A percentile compares a stretch with the other conserved stretches of the same genome.
Conservation (phyloP, 1,140 invertebrate species). For the Tribolium madens region DNA sequence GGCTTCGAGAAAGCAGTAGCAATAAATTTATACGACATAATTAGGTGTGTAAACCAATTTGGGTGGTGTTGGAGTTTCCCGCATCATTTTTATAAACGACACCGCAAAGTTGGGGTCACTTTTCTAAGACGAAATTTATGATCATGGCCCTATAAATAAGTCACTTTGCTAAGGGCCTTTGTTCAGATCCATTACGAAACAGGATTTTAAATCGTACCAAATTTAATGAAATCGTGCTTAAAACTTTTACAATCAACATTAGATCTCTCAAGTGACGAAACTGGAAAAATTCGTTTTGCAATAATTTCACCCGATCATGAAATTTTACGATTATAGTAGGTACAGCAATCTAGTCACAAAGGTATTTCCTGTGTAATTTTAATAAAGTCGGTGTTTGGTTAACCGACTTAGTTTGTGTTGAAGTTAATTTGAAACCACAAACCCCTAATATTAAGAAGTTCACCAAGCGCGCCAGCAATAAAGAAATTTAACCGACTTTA, state of each 20-base stretch:
- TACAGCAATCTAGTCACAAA: conserved; percentile 7
- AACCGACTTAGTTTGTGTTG: conserved; percentile 23
- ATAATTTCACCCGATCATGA: too few species aligned
- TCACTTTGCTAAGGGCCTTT: conserved; percentile 12
- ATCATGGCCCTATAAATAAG: conserved; percentile 29
- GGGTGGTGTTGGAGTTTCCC: conserved; percentile 35
- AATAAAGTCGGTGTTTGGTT: conserved; percentile 29
- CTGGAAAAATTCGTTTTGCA: too few species aligned
- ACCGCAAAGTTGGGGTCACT: conserved; percentile 33
- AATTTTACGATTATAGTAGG: too few species aligned
- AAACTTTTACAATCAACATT: not conserved
- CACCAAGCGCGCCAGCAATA: conserved; percentile 4
- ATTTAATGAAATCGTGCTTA: conserved; percentile 20
- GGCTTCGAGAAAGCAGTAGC: conserved; percentile 15
- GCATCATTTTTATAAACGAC: conserved; percentile 37
- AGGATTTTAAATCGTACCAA: not conserved
- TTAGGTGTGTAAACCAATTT: conserved; percentile 37
- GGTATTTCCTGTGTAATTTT: conserved; percentile 21
- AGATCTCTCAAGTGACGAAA: too few species aligned
- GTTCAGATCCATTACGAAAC: not conserved
- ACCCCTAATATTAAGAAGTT: conserved; percentile 24
- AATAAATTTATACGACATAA: conserved; percentile 38
- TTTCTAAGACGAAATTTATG: conserved; percentile 22
- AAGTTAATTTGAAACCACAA: conserved; percentile 32
- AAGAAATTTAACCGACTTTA: conserved; percentile 17